Conservation (phyloP, 2,797 vertebrate species). For the Chiloscyllium punctatum region DNA sequence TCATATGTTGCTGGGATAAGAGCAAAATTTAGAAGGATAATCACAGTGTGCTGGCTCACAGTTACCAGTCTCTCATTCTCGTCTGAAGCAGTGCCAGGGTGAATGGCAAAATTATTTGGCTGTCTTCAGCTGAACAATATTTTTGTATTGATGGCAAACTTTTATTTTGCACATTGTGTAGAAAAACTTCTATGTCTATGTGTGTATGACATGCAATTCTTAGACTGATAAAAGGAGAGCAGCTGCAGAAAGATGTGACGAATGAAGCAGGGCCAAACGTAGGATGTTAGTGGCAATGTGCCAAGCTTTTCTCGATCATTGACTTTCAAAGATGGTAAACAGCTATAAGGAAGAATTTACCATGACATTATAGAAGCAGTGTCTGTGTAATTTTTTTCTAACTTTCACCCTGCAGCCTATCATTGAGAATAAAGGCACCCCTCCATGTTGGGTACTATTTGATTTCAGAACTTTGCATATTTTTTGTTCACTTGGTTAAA, state of each 20-base stretch:
- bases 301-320: slow-evolving; percentile 60
- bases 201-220: slow-evolving; percentile 36
- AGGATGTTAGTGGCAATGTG: slow-evolving; percentile 52
- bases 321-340: slow-evolving; percentile 67
- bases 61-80: neutral
- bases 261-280: slow-evolving; percentile 48
- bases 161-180: slow-evolving; percentile 6
- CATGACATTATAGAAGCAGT: slow-evolving; percentile 57
- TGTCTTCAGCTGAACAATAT: neutral
- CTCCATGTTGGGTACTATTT: slow-evolving; percentile 36
- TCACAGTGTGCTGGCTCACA: neutral
- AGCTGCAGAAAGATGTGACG: slow-evolving; percentile 42
- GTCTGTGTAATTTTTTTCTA: slow-evolving; percentile 49
- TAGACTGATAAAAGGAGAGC: slow-evolving; percentile 43
- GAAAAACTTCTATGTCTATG: neutral
- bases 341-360: slow-evolving; percentile 58
- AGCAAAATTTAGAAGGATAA: neutral
- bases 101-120: slow-evolving; percentile 16
- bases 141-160: neutral
- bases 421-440: slow-evolving; percentile 41
- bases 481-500: slow-evolving; percentile 33
- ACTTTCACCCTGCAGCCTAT: slow-evolving; percentile 39
- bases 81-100: neutral
- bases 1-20: neutral
- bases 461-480: slow-evolving; percentile 34